These are phyloP conservation scores for Oxycera nigricornis DNA, from an alignment of 2,888 invertebrate genomes.

Conservation along the genomic window DNA sequence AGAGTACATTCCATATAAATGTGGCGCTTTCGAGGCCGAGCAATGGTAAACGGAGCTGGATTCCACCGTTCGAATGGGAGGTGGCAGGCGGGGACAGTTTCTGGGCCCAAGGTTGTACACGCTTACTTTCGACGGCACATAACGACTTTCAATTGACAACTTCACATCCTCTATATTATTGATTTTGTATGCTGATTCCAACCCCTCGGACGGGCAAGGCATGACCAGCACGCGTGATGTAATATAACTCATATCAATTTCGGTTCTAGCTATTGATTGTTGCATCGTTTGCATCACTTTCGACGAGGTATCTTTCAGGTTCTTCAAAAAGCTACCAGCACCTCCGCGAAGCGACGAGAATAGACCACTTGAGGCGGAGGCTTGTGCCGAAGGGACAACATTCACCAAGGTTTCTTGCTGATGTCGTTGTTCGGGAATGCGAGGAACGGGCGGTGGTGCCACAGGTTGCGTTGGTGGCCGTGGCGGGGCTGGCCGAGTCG, in stretches of 20 bases:
- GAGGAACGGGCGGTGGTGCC: constrained; percentile 28
- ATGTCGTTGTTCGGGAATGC: neutral
- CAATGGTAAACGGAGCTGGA: constrained; percentile 73
- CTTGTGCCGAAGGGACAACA: constrained; percentile 44
- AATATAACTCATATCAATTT: constrained; percentile 90
- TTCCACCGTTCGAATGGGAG: constrained; percentile 69
- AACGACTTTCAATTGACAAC: constrained; percentile 77
- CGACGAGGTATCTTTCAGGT: constrained; percentile 92
- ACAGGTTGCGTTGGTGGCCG: constrained; percentile 44
- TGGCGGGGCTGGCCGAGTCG: constrained; percentile 48
- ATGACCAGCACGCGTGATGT: constrained; percentile 91
- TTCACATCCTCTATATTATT: constrained; percentile 93
- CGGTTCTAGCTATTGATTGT: constrained; percentile 85
- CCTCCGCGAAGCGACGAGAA: constrained; percentile 90
- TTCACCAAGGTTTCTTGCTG: constrained; percentile 41
- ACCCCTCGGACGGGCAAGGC: constrained; percentile 94
- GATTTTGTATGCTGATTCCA: constrained; percentile 90
- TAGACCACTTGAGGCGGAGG: constrained; percentile 64
- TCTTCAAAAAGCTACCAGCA: constrained; percentile 91
- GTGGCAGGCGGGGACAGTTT: constrained; percentile 61
- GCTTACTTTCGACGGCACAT: constrained; percentile 77
- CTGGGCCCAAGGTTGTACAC: constrained; percentile 79
- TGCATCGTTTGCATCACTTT: constrained; percentile 98
- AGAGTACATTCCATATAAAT: constrained; percentile 80
- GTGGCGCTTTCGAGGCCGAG: constrained; percentile 74